Evolutionary conservation across 2,888 invertebrate genomes (phyloP), one percentile per base, ranked within the genome.

Genomic region (Perithous albicinctus): DNA sequence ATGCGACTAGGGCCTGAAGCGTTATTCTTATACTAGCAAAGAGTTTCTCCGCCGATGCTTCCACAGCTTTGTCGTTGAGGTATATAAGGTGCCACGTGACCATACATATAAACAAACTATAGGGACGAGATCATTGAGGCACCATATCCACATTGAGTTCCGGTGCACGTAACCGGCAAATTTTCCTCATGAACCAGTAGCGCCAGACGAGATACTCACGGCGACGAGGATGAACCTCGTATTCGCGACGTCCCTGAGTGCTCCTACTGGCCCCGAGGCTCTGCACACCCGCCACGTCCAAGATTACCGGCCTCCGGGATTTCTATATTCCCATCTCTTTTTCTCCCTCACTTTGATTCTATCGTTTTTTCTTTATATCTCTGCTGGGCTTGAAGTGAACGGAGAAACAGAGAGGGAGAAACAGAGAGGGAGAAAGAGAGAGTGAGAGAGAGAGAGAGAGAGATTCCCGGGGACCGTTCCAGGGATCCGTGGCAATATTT

Each of bases 401-500:
- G n/a, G n/a, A n/a, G n/a, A n/a, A n/a, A n/a, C n/a, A n/a, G n/a
- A n/a, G n/a, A n/a, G n/a, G n/a, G n/a, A n/a, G n/a, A n/a, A n/a
- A n/a, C n/a, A n/a, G n/a, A n/a, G n/a, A n/a, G n/a, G n/a, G n/a
- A n/a, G n/a, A n/a, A n/a, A n/a, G n/a, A n/a, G 56, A 18, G 26
- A n/a, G 26, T 0, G 67, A 51, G n/a, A 43, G 26, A 43, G 2
- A 70, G 80, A 77, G 67, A 73, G 43, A 61, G 61, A 75, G 69
- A 59, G 32, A 82, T 72, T 72, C 77, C 77, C 83, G 67, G n/a
- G n/a, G n/a, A n/a, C n/a, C n/a, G n/a, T n/a, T n/a, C n/a, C n/a
- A n/a, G 85, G 86, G 87, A 87, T 87, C 70, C 78, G 78, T 77
- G 82, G 85, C 89, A 90, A 88, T 89, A 89, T 88, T 90, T 90